phyloP scores from a whole-genome alignment of 2,888 invertebrate species.

The Zootermopsis nevadensis region DNA sequence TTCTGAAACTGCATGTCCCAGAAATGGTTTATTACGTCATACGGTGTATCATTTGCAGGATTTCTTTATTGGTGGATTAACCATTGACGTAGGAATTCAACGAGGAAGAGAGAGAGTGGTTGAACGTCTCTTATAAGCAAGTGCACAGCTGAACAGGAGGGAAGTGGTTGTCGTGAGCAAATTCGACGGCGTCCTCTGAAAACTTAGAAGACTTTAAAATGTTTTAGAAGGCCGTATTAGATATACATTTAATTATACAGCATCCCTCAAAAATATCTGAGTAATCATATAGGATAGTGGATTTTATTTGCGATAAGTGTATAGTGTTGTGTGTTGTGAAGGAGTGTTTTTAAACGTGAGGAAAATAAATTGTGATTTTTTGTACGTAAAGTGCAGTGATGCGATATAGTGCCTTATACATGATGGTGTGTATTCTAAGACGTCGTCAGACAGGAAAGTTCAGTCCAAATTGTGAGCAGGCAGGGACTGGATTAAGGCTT shows the following conservation, averaged over 20 bases:
- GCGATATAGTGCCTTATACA: background rate
- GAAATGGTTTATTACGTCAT: background rate
- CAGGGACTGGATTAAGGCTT: background rate
- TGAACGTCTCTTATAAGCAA: background rate
- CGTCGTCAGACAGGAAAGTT: background rate
- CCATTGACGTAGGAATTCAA: background rate
- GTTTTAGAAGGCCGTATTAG: background rate
- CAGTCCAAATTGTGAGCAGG: background rate
- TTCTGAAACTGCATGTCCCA: background rate
- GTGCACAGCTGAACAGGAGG: too few relatives aligned
- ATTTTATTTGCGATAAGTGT: too few relatives aligned
- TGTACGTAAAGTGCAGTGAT: background rate
- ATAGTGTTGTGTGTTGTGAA: too few relatives aligned
- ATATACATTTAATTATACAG: background rate
- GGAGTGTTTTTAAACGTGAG: too few relatives aligned
- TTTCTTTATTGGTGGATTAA: background rate
- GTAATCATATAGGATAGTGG: too few relatives aligned
- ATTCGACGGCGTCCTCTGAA: too few relatives aligned
- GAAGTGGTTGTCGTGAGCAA: too few relatives aligned
- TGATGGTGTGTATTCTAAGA: slow-evolving; percentile 18
- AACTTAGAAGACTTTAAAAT: background rate
- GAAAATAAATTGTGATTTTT: background rate
- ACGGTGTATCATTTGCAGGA: background rate
- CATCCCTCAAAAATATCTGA: too few relatives aligned
- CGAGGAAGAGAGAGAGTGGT: background rate